Evolutionary conservation across 2,113 vertebrate species (phyloP).

Genomic region (Casuarius casuarius): DNA sequence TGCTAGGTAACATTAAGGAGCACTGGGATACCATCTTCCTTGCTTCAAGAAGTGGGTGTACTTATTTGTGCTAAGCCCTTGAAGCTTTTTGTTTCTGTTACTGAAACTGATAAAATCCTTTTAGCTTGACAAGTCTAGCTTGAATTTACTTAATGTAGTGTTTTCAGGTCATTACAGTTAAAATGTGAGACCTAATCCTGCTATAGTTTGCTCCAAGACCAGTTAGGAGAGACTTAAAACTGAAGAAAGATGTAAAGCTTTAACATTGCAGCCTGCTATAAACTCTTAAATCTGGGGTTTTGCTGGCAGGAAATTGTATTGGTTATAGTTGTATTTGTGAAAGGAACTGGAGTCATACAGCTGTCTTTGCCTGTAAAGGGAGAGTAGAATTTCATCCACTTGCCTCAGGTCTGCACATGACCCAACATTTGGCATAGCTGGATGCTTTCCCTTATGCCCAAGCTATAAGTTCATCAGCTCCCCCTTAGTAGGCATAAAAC

Average conservation of each 20-base stretch:
- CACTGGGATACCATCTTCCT: fast-evolving
- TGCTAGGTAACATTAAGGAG: no score
- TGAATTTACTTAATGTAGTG: fast-evolving
- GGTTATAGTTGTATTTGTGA: fast-evolving
- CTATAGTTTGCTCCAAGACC: neutral
- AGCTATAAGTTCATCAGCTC: neutral
- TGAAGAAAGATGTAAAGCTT: neutral
- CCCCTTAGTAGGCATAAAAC: neutral
- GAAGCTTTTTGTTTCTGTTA: neutral
- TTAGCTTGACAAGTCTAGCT: neutral
- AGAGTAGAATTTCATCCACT: fast-evolving
- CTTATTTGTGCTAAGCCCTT: no score
- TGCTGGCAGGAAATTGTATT: neutral
- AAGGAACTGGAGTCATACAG: fast-evolving
- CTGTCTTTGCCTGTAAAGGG: no score
- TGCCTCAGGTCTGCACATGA: fast-evolving
- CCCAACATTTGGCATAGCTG: fast-evolving
- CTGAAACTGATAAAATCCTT: neutral
- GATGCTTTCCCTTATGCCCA: neutral
- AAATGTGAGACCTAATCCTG: neutral
- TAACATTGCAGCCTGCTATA: fast-evolving
- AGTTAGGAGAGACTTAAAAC: neutral
- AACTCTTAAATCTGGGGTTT: neutral
- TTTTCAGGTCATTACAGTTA: neutral
- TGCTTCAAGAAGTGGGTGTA: no score